A percentile compares a stretch with the other conserved stretches of the same genome.
These are phyloP conservation scores for Peromyscus leucopus DNA, from an alignment of 2,113 vertebrate species.

Conservation along the genomic window DNA sequence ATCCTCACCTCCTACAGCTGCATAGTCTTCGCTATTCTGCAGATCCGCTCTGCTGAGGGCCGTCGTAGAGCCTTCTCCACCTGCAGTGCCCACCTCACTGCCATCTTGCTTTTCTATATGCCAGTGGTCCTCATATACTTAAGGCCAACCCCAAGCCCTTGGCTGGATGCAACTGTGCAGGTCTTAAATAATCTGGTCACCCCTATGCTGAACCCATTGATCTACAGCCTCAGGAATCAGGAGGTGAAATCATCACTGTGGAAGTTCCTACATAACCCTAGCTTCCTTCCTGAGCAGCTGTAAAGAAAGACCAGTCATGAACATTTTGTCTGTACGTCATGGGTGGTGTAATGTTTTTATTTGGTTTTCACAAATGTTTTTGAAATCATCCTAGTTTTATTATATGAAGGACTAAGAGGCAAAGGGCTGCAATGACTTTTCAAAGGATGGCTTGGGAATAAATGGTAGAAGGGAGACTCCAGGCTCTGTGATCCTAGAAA, in stretches of 20 bases:
- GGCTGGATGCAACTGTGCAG: constrained; percentile 74
- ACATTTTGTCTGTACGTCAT: rapidly evolving
- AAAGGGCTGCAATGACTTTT: background rate
- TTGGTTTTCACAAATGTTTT: background rate
- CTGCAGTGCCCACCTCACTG: constrained; percentile 80
- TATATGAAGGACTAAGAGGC: background rate
- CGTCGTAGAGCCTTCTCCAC: constrained; percentile 77
- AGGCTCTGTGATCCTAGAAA: background rate
- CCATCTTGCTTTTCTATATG: constrained; percentile 81
- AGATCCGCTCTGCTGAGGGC: constrained; percentile 71
- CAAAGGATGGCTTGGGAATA: background rate
- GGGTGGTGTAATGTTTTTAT: background rate
- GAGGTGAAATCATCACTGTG: constrained; percentile 77
- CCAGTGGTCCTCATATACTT: constrained; percentile 82
- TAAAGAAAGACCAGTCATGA: background rate
- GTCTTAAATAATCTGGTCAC: constrained; percentile 77
- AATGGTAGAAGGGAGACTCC: background rate
- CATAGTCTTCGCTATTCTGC: constrained; percentile 74
- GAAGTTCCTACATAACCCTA: background rate
- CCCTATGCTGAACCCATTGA: constrained; percentile 79
- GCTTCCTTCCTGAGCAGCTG: background rate
- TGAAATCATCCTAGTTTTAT: background rate
- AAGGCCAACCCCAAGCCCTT: constrained; percentile 66
- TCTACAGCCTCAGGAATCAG: constrained; percentile 79
- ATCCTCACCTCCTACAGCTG: constrained; percentile 79